Percentiles rank a stretch among this genome's conserved stretches.
phyloP scores from a whole-genome alignment of 2,797 vertebrate genomes.

The Gobio occitaniae region DNA sequence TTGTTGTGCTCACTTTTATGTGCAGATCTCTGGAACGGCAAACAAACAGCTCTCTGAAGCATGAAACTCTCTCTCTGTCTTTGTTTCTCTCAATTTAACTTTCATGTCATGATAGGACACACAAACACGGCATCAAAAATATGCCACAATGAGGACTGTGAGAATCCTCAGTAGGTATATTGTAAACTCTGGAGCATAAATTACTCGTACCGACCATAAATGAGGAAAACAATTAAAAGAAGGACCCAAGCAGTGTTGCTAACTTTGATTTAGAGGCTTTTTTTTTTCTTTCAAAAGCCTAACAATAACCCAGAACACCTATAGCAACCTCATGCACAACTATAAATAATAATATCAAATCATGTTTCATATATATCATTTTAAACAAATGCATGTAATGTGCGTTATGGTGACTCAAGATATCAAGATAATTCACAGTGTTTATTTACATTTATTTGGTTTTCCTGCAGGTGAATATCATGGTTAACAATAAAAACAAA shows the following conservation, averaged over 20 bases:
- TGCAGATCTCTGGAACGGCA: conserved; percentile 34
- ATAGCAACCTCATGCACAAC: too few species aligned
- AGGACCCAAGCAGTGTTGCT: too few species aligned
- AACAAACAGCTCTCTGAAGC: conserved; percentile 37
- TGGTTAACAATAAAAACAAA: conserved; percentile 6
- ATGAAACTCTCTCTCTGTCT: conserved; percentile 30
- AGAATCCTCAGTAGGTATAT: background rate
- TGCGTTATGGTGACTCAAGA: background rate
- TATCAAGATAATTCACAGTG: background rate
- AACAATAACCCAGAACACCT: background rate
- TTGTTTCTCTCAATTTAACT: background rate
- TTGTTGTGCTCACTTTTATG: conserved; percentile 44
- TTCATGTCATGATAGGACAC: background rate
- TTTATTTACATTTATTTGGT: background rate
- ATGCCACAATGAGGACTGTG: background rate
- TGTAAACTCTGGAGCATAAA: background rate
- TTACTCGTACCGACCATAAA: background rate
- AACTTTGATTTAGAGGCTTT: too few species aligned
- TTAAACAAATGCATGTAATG: background rate
- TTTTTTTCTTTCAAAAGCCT: background rate
- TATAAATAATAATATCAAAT: too few species aligned
- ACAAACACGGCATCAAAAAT: background rate
- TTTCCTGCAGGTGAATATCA: background rate
- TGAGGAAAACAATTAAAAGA: too few species aligned
- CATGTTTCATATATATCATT: background rate